phyloP scores from a whole-genome alignment of 2,797 vertebrate species.

The Platyrinchus mystaceus region DNA sequence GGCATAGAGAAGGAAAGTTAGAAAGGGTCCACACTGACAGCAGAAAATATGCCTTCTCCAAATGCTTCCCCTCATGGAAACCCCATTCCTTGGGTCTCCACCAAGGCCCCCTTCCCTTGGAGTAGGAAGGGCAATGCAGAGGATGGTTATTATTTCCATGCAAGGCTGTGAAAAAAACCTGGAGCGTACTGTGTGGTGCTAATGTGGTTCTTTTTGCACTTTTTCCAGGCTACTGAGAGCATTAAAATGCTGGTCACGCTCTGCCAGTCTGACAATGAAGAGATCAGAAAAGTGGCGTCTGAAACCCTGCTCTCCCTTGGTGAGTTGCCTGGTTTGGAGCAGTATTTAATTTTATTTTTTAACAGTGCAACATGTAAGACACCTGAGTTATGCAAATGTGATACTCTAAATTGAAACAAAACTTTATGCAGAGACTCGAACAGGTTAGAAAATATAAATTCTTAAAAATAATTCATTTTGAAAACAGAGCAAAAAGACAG shows the following conservation, averaged over 20 bases:
- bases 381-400: neutral
- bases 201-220: neutral
- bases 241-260: slow-evolving; percentile 86
- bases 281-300: slow-evolving; percentile 89
- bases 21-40: neutral
- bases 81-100: neutral
- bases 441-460: neutral
- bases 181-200: neutral
- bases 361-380: neutral
- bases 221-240: slow-evolving; percentile 87
- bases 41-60: neutral
- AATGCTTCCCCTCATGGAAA: neutral
- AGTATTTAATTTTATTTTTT: neutral
- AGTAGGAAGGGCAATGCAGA: neutral
- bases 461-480: neutral
- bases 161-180: neutral
- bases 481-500: neutral
- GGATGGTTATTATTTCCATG: neutral
- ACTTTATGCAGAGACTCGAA: neutral
- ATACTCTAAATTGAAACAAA: neutral
- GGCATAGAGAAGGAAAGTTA: neutral
- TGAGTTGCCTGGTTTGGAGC: slow-evolving; percentile 71
- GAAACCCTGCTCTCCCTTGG: slow-evolving; percentile 93
- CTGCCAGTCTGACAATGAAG: slow-evolving; percentile 91
- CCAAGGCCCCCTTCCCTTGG: neutral